These are phyloP conservation scores for Agrotis segetum DNA, from an alignment of 2,888 invertebrate species.

Conservation along the genomic window DNA sequence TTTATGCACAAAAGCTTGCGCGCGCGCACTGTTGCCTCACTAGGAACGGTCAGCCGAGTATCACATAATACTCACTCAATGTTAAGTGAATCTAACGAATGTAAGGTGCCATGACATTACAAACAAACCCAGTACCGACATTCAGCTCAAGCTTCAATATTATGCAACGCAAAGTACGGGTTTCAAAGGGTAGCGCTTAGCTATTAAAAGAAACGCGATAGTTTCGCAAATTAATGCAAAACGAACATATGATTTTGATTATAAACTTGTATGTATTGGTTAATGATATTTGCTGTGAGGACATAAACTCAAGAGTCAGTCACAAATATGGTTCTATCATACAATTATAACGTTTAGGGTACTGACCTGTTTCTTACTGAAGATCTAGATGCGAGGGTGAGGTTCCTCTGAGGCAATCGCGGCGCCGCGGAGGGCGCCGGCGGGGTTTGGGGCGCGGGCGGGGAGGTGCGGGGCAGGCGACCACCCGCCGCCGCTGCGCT, in stretches of 20 bases:
- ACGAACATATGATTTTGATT: slow-evolving; percentile 26
- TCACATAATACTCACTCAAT: slow-evolving; percentile 63
- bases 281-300: neutral
- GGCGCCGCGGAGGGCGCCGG: slow-evolving; percentile 91
- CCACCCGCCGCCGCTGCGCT: slow-evolving; percentile 84
- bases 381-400: slow-evolving; percentile 85
- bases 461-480: slow-evolving; percentile 85
- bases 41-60: slow-evolving; percentile 60
- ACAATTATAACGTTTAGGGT: slow-evolving; percentile 9
- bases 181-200: slow-evolving; percentile 27
- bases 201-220: slow-evolving; percentile 8
- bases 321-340: slow-evolving; percentile 1
- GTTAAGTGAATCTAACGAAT: slow-evolving; percentile 56
- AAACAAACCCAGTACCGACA: slow-evolving; percentile 14
- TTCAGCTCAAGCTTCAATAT: slow-evolving; percentile 14
- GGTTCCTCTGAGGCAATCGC: slow-evolving; percentile 85
- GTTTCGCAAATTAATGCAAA: slow-evolving; percentile 38
- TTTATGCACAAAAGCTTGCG: slow-evolving; percentile 73
- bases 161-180: slow-evolving; percentile 28
- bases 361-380: slow-evolving; percentile 89
- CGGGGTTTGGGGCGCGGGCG: slow-evolving; percentile 87
- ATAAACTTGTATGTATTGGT: neutral
- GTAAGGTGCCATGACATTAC: slow-evolving; percentile 35
- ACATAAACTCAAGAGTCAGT: neutral
- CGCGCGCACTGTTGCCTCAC: slow-evolving; percentile 68